Conservation (phyloP, 2,113 vertebrate genomes). For the Oncorhynchus clarkii region DNA sequence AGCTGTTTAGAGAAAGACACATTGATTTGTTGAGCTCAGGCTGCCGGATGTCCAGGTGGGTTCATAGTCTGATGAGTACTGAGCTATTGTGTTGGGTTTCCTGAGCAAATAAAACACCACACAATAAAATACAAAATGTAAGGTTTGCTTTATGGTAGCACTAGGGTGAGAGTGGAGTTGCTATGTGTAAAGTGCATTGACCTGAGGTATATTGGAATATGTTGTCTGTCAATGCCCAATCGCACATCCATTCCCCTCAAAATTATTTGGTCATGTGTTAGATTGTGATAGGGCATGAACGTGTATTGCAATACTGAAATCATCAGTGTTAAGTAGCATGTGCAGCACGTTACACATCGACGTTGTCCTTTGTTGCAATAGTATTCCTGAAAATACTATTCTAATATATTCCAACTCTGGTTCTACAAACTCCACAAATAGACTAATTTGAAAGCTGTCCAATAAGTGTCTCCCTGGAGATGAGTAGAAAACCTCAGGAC, state of each 20-base stretch:
- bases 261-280: conserved; percentile 2
- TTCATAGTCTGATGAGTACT: conserved; percentile 34
- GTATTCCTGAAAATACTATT: too few relatives aligned
- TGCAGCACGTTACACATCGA: too few relatives aligned
- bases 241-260: conserved; percentile 12
- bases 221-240: conserved; percentile 24
- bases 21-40: conserved; percentile 45
- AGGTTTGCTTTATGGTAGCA: conserved; percentile 11
- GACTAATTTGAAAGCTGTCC: conserved; percentile 5
- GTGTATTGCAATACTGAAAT: too few relatives aligned
- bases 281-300: not conserved
- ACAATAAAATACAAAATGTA: conserved; percentile 15
- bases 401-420: not conserved
- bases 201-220: not conserved
- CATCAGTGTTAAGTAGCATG: too few relatives aligned
- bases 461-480: conserved; percentile 6
- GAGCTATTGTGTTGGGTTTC: conserved; percentile 42
- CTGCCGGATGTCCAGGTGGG: conserved; percentile 36
- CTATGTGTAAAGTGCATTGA: conserved; percentile 3
- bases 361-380: too few relatives aligned
- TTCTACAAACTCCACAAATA: conserved; percentile 19
- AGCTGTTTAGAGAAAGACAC: conserved; percentile 45
- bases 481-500: conserved; percentile 17
- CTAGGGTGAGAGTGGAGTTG: conserved; percentile 10
- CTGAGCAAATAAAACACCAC: conserved; percentile 27